These are phyloP conservation scores for Pachycephala philippinensis DNA, from an alignment of 2,113 vertebrate genomes.

Conservation along the genomic window DNA sequence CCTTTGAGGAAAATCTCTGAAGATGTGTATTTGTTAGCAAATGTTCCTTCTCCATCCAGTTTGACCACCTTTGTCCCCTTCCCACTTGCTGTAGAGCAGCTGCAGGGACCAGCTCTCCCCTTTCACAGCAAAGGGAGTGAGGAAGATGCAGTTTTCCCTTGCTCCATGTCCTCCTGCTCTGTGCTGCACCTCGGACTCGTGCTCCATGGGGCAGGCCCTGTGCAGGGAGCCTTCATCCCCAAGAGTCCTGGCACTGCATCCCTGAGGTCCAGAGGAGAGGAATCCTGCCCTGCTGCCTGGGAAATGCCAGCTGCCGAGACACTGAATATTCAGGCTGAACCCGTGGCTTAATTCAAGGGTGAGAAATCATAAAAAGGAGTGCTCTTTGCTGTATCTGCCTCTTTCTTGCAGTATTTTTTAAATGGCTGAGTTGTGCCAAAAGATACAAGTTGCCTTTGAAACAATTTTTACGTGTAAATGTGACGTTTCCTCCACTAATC, in stretches of 20 bases:
- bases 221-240: background rate
- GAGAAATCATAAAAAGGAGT: background rate
- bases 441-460: background rate
- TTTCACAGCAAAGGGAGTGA: background rate
- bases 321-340: background rate
- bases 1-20: background rate
- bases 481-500: conserved; percentile 35
- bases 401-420: background rate
- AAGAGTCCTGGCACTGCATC: background rate
- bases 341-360: background rate
- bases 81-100: background rate
- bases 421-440: background rate
- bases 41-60: background rate
- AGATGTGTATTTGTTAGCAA: background rate
- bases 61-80: background rate
- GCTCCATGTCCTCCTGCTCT: background rate
- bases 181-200: background rate
- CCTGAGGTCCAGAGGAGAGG: background rate
- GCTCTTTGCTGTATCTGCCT: background rate
- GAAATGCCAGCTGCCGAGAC: background rate
- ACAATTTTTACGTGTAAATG: conserved; percentile 17
- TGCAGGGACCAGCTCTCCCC: background rate
- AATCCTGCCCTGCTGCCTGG: background rate
- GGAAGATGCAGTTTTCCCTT: background rate
- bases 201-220: background rate